Evolutionary conservation across 1,140 invertebrate genomes (phyloP).

Genomic region (Augochlora pura): DNA sequence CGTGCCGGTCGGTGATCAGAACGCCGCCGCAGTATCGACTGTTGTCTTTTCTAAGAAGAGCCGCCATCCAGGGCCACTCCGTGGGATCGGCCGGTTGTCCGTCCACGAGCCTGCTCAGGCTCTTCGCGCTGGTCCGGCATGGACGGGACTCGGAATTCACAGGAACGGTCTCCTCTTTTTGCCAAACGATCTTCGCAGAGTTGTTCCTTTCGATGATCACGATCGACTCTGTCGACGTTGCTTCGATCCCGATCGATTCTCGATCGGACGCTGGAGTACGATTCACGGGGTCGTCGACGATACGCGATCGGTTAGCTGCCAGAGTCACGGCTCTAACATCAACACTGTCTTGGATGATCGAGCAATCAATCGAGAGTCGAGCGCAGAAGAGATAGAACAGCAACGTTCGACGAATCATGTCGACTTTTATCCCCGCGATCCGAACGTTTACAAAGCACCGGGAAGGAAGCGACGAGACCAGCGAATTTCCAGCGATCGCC

Average conservation of each 20-base stretch:
- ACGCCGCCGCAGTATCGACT: slow-evolving; percentile 88
- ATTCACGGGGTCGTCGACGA: too few species aligned
- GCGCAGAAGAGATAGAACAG: background rate
- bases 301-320: too few species aligned
- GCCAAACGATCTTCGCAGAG: background rate
- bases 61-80: slow-evolving; percentile 92
- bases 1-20: slow-evolving; percentile 88
- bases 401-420: slow-evolving; percentile 9
- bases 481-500: background rate
- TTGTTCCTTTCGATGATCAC: too few species aligned
- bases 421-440: background rate
- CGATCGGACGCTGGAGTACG: too few species aligned
- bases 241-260: background rate
- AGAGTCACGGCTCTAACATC: too few species aligned
- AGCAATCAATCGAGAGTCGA: background rate
- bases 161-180: background rate
- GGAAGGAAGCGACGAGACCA: background rate
- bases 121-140: slow-evolving; percentile 84
- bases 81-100: slow-evolving; percentile 84
- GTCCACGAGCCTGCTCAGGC: slow-evolving; percentile 82
- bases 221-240: too few species aligned
- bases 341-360: too few species aligned
- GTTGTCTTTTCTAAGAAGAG: slow-evolving; percentile 81
- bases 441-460: background rate
- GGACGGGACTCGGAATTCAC: slow-evolving; percentile 75